Evolutionary conservation across 1,140 invertebrate species (phyloP).

Genomic region (Solenopsis fugax): DNA sequence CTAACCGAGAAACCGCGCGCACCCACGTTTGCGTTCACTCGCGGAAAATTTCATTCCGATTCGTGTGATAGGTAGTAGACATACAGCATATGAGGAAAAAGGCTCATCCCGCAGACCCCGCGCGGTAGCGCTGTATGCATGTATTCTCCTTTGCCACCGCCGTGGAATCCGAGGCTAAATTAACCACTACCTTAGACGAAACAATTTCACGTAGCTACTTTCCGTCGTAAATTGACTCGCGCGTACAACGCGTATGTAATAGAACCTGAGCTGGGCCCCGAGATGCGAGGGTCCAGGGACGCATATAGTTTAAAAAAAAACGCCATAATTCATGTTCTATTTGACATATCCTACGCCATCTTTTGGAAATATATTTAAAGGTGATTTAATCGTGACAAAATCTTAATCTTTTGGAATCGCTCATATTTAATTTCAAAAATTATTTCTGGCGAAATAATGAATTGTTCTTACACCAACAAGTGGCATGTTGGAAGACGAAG

Average conservation of each 20-base stretch:
- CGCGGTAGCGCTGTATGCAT: slow-evolving; percentile 16
- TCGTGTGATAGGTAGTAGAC: slow-evolving; percentile 70
- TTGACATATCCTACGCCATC: not conserved
- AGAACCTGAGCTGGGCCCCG: slow-evolving; percentile 19
- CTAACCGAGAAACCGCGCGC: slow-evolving; percentile 41
- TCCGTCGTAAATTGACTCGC: slow-evolving; percentile 81
- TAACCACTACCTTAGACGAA: slow-evolving; percentile 80
- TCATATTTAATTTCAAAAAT: slow-evolving; percentile 1
- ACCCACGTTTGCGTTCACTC: slow-evolving; percentile 74
- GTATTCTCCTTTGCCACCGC: slow-evolving; percentile 63
- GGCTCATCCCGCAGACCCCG: slow-evolving; percentile 25
- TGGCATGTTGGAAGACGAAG: not conserved
- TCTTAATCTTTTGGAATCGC: not conserved
- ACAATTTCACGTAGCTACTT: slow-evolving; percentile 82
- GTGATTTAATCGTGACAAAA: not conserved
- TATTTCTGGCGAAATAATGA: not conserved
- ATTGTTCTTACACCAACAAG: not conserved
- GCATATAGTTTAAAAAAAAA: slow-evolving; percentile 27
- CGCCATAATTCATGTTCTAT: not conserved
- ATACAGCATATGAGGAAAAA: slow-evolving; percentile 51
- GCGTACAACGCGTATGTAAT: slow-evolving; percentile 63
- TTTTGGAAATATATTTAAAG: not conserved
- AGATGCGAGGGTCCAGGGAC: slow-evolving; percentile 43
- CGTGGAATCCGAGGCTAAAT: slow-evolving; percentile 75
- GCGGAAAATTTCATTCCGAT: slow-evolving; percentile 76